A percentile compares a stretch with the other conserved stretches of the same genome.
Evolutionary conservation across 2,888 invertebrate species (phyloP).

Genomic region (Agapetus fuscipes): DNA sequence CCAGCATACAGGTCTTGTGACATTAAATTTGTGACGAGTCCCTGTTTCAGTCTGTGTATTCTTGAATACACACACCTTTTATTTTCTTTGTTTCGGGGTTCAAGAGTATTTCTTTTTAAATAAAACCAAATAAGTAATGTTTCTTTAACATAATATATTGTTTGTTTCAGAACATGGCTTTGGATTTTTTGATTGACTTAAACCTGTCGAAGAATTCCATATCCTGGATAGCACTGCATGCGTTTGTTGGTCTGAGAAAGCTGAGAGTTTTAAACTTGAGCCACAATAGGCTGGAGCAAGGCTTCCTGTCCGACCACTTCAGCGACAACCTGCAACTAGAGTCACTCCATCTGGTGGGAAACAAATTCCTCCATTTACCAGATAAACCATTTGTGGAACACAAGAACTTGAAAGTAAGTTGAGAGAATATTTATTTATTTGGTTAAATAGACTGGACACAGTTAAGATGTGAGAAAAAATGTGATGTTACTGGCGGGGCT

Average conservation of each 20-base stretch:
- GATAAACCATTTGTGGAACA: slow-evolving; percentile 49
- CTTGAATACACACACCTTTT: no score
- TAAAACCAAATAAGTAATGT: no score
- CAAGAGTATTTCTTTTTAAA: no score
- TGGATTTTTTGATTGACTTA: slow-evolving; percentile 38
- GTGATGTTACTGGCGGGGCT: no score
- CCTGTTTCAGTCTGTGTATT: no score
- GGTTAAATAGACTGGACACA: no score
- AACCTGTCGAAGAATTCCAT: slow-evolving; percentile 52
- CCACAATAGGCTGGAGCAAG: slow-evolving; percentile 50
- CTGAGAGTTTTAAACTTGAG: slow-evolving; percentile 49
- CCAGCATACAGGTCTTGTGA: no score
- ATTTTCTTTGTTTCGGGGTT: no score
- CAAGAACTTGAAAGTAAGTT: slow-evolving; percentile 38
- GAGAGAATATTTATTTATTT: no score
- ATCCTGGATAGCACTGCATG: slow-evolving; percentile 51
- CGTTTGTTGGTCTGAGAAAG: slow-evolving; percentile 43
- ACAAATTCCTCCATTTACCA: slow-evolving; percentile 47
- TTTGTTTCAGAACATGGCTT: slow-evolving; percentile 38
- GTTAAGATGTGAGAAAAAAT: no score
- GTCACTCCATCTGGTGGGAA: slow-evolving; percentile 50
- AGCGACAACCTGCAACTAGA: slow-evolving; percentile 43
- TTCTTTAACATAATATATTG: no score
- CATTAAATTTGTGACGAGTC: no score
- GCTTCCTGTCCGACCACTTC: slow-evolving; percentile 45